These are phyloP conservation scores for Engraulis encrasicolus DNA, from an alignment of 2,113 vertebrate genomes.

Conservation along the genomic window DNA sequence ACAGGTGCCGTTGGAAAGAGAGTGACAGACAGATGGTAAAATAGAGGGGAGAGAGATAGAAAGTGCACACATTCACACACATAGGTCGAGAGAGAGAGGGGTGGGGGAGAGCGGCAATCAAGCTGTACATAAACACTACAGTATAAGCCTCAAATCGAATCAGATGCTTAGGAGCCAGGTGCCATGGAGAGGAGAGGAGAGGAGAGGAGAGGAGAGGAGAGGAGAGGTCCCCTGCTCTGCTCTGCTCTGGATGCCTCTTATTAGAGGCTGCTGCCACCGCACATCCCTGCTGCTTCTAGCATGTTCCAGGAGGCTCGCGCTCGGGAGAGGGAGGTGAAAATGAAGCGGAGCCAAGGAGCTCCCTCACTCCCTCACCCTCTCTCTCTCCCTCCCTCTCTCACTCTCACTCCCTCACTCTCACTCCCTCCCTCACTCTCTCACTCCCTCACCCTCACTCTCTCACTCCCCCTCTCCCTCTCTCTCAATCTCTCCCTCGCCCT, in stretches of 20 bases:
- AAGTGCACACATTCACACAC: conserved; percentile 3
- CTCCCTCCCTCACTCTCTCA: too few species aligned
- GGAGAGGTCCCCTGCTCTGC: conserved; percentile 6
- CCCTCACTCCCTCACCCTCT: not conserved
- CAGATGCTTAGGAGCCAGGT: conserved; percentile 36
- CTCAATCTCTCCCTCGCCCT: conserved; percentile 22
- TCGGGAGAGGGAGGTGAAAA: conserved; percentile 42
- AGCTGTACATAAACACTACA: conserved; percentile 38
- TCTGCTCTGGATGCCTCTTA: not conserved
- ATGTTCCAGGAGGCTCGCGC: not conserved
- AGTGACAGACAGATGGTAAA: too few species aligned
- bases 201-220: too few species aligned
- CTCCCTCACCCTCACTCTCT: conserved; percentile 29
- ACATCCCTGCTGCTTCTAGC: conserved; percentile 22
- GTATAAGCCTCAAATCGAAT: conserved; percentile 37
- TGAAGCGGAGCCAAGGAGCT: not conserved
- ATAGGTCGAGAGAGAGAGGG: too few species aligned
- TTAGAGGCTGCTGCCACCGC: not conserved
- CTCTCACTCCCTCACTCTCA: too few species aligned
- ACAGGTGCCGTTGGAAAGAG: not conserved
- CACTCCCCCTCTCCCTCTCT: too few species aligned
- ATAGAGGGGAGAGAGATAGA: not conserved
- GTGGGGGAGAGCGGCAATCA: conserved; percentile 3
- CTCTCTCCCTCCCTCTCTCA: too few species aligned
- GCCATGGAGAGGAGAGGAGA: conserved; percentile 13